Evolutionary conservation across 2,888 invertebrate species (phyloP), one percentile per base, ranked within the genome.

Genomic region (Rhagophthalmus giganteus): DNA sequence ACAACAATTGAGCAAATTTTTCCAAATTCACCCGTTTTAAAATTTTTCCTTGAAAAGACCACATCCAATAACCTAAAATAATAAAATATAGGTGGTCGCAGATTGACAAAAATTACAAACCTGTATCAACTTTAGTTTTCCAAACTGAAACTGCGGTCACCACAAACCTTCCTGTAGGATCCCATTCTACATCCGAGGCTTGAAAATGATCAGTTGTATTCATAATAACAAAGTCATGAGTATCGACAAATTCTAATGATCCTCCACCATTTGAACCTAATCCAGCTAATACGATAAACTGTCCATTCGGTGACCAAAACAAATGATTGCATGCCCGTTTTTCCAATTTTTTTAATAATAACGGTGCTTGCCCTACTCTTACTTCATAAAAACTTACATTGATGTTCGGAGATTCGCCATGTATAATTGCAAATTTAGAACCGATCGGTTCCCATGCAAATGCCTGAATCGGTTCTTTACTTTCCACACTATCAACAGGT

Each of bases 391-490:
- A 96, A 66, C 92, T 92, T 13, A 96, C 94, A 63, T 81, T 86
- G 32, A 90, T 88, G 65, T 88, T 91, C 0, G 88, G 84, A 38
- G 81, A 80, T 69, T 97, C 97, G 0, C 98, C 98, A 62, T 97
- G 95, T 57, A 99, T 95, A 45, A 97, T 94, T 0, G 94, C 90
- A 75, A 99, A 98, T 72, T 96, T 97, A 35, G 87, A 89, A 1
- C 98, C 98, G 4, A 93, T 81, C 0, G 99, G 98, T 72, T 99
- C 99, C 98, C 98, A 99, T 0, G 95, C 95, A 69, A 99, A 98
- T 0, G 95, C 94, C 67, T 91, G 87, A 46, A 93, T 91, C 0
- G 89, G 84, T 67, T 91, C 92, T 72, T 98, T 95, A 55, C 95
- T 90, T 75, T 98, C 98, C 1, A 98, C 90, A 7, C 93, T 94